Evolutionary conservation across 2,888 invertebrate genomes (phyloP).

Genomic region (Amphipoea lucens): DNA sequence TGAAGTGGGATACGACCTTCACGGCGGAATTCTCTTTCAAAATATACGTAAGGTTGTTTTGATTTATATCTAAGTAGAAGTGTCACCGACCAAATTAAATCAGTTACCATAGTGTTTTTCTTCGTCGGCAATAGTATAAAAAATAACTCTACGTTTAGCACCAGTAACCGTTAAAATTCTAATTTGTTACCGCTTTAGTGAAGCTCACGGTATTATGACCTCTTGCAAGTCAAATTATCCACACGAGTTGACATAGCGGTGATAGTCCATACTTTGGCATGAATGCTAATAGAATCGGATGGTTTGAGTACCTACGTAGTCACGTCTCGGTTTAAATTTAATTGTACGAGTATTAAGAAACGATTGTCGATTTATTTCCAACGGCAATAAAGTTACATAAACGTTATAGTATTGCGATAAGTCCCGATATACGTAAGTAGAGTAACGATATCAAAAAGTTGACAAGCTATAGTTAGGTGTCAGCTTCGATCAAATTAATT

Average conservation of each 20-base stretch:
- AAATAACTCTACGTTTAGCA: constrained; percentile 10
- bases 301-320: constrained; percentile 22
- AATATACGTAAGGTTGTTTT: constrained; percentile 39
- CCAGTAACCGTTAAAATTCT: constrained; percentile 44
- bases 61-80: constrained; percentile 1
- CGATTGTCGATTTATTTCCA: constrained; percentile 49
- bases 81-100: constrained; percentile 18
- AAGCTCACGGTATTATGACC: constrained; percentile 48
- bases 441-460: constrained; percentile 41
- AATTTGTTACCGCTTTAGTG: constrained; percentile 36
- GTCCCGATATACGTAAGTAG: constrained; percentile 40
- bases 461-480: constrained; percentile 41
- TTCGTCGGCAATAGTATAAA: neutral
- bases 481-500: constrained; percentile 40
- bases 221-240: constrained; percentile 49
- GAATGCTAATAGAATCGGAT: constrained; percentile 42
- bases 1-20: constrained; percentile 54
- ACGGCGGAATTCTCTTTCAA: constrained; percentile 40
- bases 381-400: constrained; percentile 50
- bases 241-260: constrained; percentile 49
- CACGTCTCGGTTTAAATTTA: constrained; percentile 48
- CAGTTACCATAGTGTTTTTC: neutral
- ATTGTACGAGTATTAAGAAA: constrained; percentile 42
- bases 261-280: constrained; percentile 28
- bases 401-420: constrained; percentile 31